Evolutionary conservation across 1,140 invertebrate species (phyloP), one percentile per base, ranked within the genome.

Genomic region (Hypsibius dujardini): DNA sequence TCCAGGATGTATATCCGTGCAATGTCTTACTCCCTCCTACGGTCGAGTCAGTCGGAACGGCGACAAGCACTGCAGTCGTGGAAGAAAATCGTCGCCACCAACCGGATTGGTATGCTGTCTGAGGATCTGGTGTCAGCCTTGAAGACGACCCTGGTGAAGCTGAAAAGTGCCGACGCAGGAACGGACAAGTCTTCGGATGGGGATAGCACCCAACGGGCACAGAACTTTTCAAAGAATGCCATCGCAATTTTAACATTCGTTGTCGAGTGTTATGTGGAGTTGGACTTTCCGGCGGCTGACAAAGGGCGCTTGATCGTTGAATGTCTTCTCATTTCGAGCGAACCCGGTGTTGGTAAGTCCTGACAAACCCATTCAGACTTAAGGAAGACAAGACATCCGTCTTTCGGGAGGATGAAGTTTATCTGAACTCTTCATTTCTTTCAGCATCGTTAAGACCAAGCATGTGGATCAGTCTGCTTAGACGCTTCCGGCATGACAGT

Each of bases 261-360:
- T 56, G 59, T 71, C 47, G 75, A 78, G 3, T 73, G 75, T 28
- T 76, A 76, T 46, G 75, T 67, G 12, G 62, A 67, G 40, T 75
- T 46, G 46, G 76, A 78, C 56, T 47, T 62, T 0, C 76, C 73
- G 12, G 76, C 78, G 67, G 77, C 76, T 46, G 76, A 76, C 3
- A 67, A 67, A 42, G 7, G 71, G 71, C 74, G 50, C 76, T 79
- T 71, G 78, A 67, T 77, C 50, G 74, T 76, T 73, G 75, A 76
- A 71, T 74, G 76, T 1, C 69, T 80, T 1, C 47, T 77, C 1
- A 72, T 75, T 46, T 74, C 78, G 2, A 78, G 79, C 70, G 77
- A 80, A 75, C 77, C 77, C 14, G 76, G 73, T 70, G 75, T 79
- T 59, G 75, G 78, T 79, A 72, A 74, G 70, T 73, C 2, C n/a